A percentile compares a stretch with the other conserved stretches of the same genome.
These are phyloP conservation scores for Cardiocondyla obscurior DNA, from an alignment of 1,140 invertebrate genomes.

Conservation along the genomic window DNA sequence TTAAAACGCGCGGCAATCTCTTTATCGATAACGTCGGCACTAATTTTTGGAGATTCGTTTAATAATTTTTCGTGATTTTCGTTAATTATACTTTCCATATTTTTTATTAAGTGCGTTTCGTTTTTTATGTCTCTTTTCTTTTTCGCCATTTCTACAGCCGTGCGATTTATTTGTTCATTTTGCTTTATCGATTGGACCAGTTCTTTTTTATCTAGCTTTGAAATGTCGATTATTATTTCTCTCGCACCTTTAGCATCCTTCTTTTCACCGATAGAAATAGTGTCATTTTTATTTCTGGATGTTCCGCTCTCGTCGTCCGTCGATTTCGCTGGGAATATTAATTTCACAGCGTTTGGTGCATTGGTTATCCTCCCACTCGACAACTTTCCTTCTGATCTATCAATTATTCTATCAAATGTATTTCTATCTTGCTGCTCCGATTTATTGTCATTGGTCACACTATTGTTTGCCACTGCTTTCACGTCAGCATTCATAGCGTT, in stretches of 20 bases:
- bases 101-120: too few species aligned
- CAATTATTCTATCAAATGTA: neutral
- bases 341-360: neutral
- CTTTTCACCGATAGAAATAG: neutral
- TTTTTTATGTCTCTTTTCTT: neutral
- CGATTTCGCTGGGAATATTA: neutral
- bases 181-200: neutral
- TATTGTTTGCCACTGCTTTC: conserved; percentile 46
- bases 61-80: conserved; percentile 62
- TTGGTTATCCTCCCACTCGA: neutral
- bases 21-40: conserved; percentile 69
- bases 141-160: neutral
- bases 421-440: conserved; percentile 5
- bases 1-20: conserved; percentile 77
- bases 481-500: neutral
- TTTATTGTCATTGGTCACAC: conserved; percentile 54
- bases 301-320: neutral
- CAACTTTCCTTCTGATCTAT: conserved; percentile 17
- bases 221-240: neutral
- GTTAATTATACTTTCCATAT: neutral
- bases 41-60: conserved; percentile 68
- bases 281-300: neutral
- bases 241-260: neutral
- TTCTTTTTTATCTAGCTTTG: neutral
- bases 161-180: neutral